These are phyloP conservation scores for Erinaceus europaeus DNA, from an alignment of 2,113 vertebrate genomes.

Conservation along the genomic window DNA sequence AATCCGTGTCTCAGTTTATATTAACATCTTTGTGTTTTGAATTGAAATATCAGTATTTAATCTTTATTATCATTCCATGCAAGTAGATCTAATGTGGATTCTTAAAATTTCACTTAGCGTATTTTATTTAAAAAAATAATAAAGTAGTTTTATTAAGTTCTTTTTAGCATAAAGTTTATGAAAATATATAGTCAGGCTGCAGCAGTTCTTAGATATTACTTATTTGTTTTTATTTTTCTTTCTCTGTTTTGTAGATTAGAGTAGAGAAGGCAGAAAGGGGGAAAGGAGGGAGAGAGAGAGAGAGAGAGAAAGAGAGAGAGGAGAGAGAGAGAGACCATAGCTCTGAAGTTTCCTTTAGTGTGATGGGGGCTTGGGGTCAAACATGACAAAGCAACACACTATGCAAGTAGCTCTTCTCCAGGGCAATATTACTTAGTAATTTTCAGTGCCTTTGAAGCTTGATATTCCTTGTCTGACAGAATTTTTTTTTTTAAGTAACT, in stretches of 20 bases:
- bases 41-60: conserved; percentile 4
- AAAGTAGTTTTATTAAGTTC: not conserved
- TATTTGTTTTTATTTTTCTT: too few species aligned
- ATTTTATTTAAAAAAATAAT: conserved; percentile 2
- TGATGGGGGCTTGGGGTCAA: too few species aligned
- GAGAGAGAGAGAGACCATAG: too few species aligned
- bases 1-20: conserved; percentile 2
- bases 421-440: not conserved
- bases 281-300: too few species aligned
- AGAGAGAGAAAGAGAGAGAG: too few species aligned
- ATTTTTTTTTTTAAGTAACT: conserved; percentile 10
- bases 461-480: not conserved
- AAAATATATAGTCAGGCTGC: too few species aligned
- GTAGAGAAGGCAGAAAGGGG: too few species aligned
- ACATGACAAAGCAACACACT: too few species aligned
- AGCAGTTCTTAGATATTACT: too few species aligned
- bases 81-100: conserved; percentile 28
- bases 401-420: too few species aligned
- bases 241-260: too few species aligned
- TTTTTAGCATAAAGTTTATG: not conserved
- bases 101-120: conserved; percentile 41
- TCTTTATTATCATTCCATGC: not conserved
- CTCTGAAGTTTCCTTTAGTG: too few species aligned
- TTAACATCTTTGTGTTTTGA: not conserved
- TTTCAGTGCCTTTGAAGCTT: not conserved